These are phyloP conservation scores for Percina caprodes DNA, from an alignment of 2,113 vertebrate species.

Conservation along the genomic window DNA sequence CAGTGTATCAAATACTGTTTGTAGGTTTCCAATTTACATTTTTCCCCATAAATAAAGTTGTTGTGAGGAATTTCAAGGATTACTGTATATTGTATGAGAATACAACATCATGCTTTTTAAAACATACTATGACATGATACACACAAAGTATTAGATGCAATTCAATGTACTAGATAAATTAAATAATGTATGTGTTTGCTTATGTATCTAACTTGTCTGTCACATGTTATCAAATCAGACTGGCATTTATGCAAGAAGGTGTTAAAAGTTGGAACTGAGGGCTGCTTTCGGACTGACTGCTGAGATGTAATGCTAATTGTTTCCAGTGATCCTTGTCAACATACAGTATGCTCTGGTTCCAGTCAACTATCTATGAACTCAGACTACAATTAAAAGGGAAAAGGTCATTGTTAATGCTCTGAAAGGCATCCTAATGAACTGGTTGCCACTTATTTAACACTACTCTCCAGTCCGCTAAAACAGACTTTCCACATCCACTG, in stretches of 20 bases:
- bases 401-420: conserved; percentile 84
- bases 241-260: conserved; percentile 59
- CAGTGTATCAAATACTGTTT: no score
- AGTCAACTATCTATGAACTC: conserved; percentile 79
- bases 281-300: conserved; percentile 50
- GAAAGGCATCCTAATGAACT: conserved; percentile 81
- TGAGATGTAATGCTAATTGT: conserved; percentile 79
- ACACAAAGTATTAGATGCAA: conserved; percentile 19
- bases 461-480: conserved; percentile 72
- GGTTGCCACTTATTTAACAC: conserved; percentile 80
- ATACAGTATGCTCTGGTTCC: conserved; percentile 72
- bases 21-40: background rate
- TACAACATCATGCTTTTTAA: background rate
- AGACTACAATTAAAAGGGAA: conserved; percentile 79
- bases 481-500: conserved; percentile 66
- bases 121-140: background rate
- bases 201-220: conserved; percentile 48
- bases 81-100: background rate
- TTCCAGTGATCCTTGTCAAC: conserved; percentile 83
- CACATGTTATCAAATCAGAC: conserved; percentile 59
- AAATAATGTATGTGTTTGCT: conserved; percentile 23
- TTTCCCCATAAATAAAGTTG: background rate
- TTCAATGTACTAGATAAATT: conserved; percentile 31
- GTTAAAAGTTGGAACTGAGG: conserved; percentile 57
- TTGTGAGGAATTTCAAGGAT: background rate